Evolutionary conservation across 2,888 invertebrate genomes (phyloP), one percentile per base, ranked within the genome.

Genomic region (Malthinus flaveolus): DNA sequence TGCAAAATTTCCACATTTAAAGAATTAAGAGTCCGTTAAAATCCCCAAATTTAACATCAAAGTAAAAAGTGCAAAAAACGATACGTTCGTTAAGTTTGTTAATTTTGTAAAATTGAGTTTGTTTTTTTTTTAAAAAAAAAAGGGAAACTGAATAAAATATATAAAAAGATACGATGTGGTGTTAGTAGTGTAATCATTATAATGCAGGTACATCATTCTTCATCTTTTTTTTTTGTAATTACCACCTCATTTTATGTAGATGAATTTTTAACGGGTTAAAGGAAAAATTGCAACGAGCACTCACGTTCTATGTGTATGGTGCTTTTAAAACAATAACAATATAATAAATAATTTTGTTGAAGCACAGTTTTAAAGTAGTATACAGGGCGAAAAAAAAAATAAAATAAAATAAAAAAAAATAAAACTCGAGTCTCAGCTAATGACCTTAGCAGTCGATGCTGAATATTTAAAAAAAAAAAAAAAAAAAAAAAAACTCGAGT

Each of bases 161-260:
- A 23, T 3, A 23, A 39, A 42, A 15, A 13, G 13, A n/a, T 42
- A 42, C 13, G 13, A 42, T 23, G 15, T 3, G n/a, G 9, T 15
- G 39, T 13, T 42, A 23, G 13, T 42, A n/a, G 23, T n/a, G 39
- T 15, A 42, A 13, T 42, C 13, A 42, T 42, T 42, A 23, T 42
- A 42, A 42, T 42, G 39, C 23, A 42, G 39, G 39, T 42, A 42
- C 39, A 42, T 42, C 39, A 15, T 13, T 42, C 39, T 42, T 42
- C 15, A 42, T 42, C 13, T 42, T 42, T 8, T n/a, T 42, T 42
- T 8, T 23, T 5, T 23, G 23, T 23, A 23, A 23, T 23, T 23
- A 23, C 23, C 23, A 23, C 3, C 23, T 23, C 23, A 23, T 23
- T 23, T 23, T 15, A 42, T 42, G 15, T 23, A 42, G 39, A 42